Conservation (phyloP, 1,140 invertebrate genomes). For the Drosophila tsacasi region DNA sequence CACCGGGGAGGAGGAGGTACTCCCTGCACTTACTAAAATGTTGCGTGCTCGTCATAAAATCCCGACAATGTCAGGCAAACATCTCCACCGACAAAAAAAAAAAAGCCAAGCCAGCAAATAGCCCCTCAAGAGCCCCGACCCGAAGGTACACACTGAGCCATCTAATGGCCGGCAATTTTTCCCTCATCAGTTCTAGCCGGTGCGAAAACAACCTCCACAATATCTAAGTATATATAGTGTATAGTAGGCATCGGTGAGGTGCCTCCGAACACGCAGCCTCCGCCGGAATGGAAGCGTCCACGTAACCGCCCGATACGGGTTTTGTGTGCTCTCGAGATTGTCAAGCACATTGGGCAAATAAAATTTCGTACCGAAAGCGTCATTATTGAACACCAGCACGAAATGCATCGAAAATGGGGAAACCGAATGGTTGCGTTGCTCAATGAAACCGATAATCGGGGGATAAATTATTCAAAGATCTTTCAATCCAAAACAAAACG, state of each 20-base stretch:
- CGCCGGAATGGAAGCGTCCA: slow-evolving; percentile 39
- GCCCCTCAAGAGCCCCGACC: slow-evolving; percentile 47
- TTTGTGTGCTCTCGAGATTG: slow-evolving; percentile 55
- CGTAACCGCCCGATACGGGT: slow-evolving; percentile 52
- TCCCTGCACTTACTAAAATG: slow-evolving; percentile 61
- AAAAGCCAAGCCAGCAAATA: slow-evolving; percentile 40
- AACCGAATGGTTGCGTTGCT: slow-evolving; percentile 7
- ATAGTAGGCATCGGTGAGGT: slow-evolving; percentile 11
- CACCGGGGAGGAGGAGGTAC: slow-evolving; percentile 6
- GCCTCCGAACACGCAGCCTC: slow-evolving; percentile 45
- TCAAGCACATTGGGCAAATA: slow-evolving; percentile 71
- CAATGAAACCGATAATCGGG: slow-evolving; percentile 15
- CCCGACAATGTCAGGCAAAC: slow-evolving; percentile 65
- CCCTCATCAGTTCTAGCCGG: slow-evolving; percentile 47
- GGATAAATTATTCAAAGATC: slow-evolving; percentile 7
- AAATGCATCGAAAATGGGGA: slow-evolving; percentile 34
- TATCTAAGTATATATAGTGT: slow-evolving; percentile 14
- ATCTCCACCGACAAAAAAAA: slow-evolving; percentile 18
- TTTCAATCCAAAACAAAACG: slow-evolving; percentile 15
- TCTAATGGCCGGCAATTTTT: slow-evolving; percentile 60
- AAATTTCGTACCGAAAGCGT: slow-evolving; percentile 66
- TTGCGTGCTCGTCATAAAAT: slow-evolving; percentile 69
- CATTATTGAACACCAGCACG: slow-evolving; percentile 61
- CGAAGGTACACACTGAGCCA: slow-evolving; percentile 41
- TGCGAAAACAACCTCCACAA: slow-evolving; percentile 43